These are phyloP conservation scores for Drosophila lacteicornis DNA, from an alignment of 1,140 invertebrate genomes.

Conservation along the genomic window DNA sequence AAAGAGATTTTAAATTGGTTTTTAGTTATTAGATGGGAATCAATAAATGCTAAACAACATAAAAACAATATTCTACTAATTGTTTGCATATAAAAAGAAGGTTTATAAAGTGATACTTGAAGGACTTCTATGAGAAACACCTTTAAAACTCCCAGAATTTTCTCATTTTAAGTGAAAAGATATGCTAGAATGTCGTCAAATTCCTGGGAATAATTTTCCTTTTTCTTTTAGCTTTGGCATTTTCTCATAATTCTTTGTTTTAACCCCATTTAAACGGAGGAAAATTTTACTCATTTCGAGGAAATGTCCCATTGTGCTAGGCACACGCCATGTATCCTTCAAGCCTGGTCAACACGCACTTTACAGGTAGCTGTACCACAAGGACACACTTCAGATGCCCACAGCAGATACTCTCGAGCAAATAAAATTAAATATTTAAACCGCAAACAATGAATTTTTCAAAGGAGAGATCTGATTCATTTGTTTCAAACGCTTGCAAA, in stretches of 20 bases:
- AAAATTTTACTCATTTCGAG: not conserved
- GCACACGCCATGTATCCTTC: not conserved
- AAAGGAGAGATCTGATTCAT: slow-evolving; percentile 12
- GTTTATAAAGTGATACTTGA: not conserved
- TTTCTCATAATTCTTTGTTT: not conserved
- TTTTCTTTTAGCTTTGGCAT: not conserved
- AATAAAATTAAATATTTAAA: slow-evolving; percentile 22
- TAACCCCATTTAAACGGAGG: not conserved
- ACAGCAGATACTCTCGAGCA: not conserved
- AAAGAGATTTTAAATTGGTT: not conserved
- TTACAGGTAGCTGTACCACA: not conserved
- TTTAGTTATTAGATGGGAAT: not conserved
- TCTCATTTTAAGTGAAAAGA: not conserved
- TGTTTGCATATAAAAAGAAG: not conserved
- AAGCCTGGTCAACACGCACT: not conserved
- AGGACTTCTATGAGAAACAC: not conserved
- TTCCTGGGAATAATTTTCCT: not conserved
- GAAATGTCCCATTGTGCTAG: not conserved
- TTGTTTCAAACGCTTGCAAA: slow-evolving; percentile 22
- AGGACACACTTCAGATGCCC: slow-evolving; percentile 1
- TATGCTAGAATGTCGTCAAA: not conserved
- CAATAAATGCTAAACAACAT: not conserved
- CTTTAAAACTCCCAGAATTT: not conserved
- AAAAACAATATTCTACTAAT: not conserved
- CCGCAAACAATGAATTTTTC: slow-evolving; percentile 36